Evolutionary conservation across 2,888 invertebrate species (phyloP), one percentile per base, ranked within the genome.

Genomic region (Linyphia triangularis): DNA sequence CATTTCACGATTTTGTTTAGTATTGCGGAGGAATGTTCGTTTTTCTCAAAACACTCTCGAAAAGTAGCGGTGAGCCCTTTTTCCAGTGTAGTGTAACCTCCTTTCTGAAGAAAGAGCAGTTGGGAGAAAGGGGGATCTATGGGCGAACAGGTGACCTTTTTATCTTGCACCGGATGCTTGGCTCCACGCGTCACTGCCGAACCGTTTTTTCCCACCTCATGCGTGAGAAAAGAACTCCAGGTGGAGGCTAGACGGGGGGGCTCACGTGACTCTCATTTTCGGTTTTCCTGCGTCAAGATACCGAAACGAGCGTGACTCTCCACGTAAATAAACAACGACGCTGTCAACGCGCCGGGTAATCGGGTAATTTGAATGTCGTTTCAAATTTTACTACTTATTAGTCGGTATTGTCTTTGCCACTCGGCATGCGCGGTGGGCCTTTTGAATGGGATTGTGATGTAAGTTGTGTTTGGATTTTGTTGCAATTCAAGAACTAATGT

Each of bases 201-300:
- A 73, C 79, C 86, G 72, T 79, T 79, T 81, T 75, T 79, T 86
- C 86, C 86, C 86, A 86, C 70, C 86, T 86, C 72, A 33, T 72
- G 72, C 79, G 86, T 86, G 86, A 86, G 86, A 86, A 86, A 51
- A 43, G 67, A 63, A 78, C 73, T 86, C 86, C 86, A 86, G 86
- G 86, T 86, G 86, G 63, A 79, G 33, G 22, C 30, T 28, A 72
- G 59, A 59, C 59, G n/a, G 6, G 57, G 30, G 73, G 19, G 51
- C 19, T 73, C 73, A 73, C 73, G 73, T 73, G 73, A 73, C 73
- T n/a, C 57, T 59, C 30, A 73, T 73, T 73, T 73, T 73, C 57
- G 59, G 57, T 73, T 73, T 73, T 73, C 73, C 73, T 73, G 73
- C 59, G 70, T 72, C 43, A 43, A 43, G 70, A 72, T 72, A 43